phyloP scores from a whole-genome alignment of 2,797 vertebrate genomes.

The Helicolenus hilgendorfi region DNA sequence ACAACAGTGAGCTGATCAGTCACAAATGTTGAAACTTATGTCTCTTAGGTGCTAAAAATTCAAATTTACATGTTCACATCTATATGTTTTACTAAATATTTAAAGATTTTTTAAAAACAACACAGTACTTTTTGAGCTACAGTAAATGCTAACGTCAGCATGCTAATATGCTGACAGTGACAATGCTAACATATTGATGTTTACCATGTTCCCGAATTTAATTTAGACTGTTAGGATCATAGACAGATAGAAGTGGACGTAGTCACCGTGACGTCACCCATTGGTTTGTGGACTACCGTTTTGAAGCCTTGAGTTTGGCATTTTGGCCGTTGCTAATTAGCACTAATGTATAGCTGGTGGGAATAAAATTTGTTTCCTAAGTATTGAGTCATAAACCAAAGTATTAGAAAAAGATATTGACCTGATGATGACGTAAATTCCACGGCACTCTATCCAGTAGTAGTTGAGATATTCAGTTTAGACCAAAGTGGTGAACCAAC shows the following conservation, averaged over 20 bases:
- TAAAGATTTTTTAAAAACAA: neutral
- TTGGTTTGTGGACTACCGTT: no score
- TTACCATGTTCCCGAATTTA: no score
- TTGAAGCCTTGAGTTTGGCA: no score
- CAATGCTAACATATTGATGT: no score
- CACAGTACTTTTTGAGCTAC: neutral
- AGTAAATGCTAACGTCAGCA: neutral
- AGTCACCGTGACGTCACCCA: accelerated
- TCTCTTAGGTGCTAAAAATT: neutral
- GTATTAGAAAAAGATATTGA: neutral
- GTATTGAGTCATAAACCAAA: no score
- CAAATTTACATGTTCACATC: neutral
- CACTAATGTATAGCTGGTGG: no score
- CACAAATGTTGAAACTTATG: neutral
- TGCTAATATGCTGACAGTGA: no score
- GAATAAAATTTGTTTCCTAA: no score
- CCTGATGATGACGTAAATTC: neutral
- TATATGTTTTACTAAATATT: neutral
- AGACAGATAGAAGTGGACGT: no score
- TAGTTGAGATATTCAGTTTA: neutral
- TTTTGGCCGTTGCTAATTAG: no score
- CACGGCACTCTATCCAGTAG: neutral
- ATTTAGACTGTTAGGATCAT: no score
- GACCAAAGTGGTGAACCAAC: no score
- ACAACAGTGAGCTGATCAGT: constrained; percentile 2